Percentiles rank a stretch among this genome's conserved stretches.
Evolutionary conservation across 37 sponge, comb jelly and placozoan genomes (phyloP).

Genomic region (Axinella damicornis): DNA sequence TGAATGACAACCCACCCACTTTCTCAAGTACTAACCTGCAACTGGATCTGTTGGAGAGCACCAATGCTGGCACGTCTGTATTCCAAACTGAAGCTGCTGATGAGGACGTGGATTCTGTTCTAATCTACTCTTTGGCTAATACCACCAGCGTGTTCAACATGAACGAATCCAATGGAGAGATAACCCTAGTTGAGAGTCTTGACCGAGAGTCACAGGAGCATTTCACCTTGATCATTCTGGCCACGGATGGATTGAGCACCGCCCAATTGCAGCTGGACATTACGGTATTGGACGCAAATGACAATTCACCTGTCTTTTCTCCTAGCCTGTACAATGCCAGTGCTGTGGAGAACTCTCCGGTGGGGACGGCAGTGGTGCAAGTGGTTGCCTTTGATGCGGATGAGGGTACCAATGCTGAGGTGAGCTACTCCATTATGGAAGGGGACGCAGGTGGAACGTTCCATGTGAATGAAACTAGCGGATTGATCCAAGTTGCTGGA

Average conservation of each 20-base stretch:
- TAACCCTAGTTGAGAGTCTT: conserved; percentile 20
- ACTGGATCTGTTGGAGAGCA: conserved; percentile 13
- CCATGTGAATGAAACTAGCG: conserved; percentile 31
- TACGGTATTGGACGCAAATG: conserved; percentile 50
- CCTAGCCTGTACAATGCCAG: background rate
- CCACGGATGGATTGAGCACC: conserved; percentile 45
- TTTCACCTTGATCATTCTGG: conserved; percentile 28
- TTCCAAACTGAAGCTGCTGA: conserved; percentile 40
- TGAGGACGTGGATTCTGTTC: conserved; percentile 45
- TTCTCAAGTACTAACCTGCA: background rate
- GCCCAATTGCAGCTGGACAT: conserved; percentile 14
- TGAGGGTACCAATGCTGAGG: conserved; percentile 44
- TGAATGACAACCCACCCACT: conserved; percentile 45
- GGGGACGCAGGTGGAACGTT: conserved; percentile 37
- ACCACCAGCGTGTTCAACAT: conserved; percentile 17
- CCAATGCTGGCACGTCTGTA: conserved; percentile 18
- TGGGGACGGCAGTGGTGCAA: conserved; percentile 5
- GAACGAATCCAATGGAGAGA: conserved; percentile 7
- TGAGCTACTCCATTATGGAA: conserved; percentile 36
- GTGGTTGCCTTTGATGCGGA: conserved; percentile 63
- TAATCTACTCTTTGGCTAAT: conserved; percentile 25
- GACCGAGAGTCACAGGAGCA: conserved; percentile 28
- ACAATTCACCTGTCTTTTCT: conserved; percentile 48
- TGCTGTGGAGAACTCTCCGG: conserved; percentile 40
- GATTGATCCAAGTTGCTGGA: conserved; percentile 22